A percentile compares a stretch with the other conserved stretches of the same genome.
These are phyloP conservation scores for Saturnia pavonia DNA, from an alignment of 2,888 invertebrate species.

Conservation along the genomic window DNA sequence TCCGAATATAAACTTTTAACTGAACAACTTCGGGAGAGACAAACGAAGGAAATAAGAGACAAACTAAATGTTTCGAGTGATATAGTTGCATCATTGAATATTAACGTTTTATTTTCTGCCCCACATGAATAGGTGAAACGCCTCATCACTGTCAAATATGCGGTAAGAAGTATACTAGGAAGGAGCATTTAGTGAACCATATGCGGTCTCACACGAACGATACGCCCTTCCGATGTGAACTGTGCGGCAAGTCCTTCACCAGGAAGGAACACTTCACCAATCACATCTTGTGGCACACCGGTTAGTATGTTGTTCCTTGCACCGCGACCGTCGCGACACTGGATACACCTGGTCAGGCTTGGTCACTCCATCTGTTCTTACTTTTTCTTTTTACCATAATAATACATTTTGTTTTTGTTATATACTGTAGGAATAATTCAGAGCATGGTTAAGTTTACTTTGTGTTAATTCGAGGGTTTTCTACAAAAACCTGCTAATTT, in stretches of 20 bases:
- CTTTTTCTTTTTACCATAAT: neutral
- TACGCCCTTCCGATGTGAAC: constrained; percentile 92
- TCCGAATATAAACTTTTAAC: constrained; percentile 1
- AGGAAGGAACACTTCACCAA: constrained; percentile 95
- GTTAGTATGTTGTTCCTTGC: constrained; percentile 70
- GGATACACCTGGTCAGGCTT: constrained; percentile 63
- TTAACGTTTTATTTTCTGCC: constrained; percentile 76
- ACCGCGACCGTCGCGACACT: no score
- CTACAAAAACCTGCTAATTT: neutral
- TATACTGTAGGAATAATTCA: neutral
- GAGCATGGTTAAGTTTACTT: neutral
- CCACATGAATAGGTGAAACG: constrained; percentile 86
- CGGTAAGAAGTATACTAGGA: constrained; percentile 93
- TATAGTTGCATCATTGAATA: constrained; percentile 81
- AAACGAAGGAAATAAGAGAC: constrained; percentile 30
- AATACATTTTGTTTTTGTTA: neutral
- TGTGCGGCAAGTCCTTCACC: constrained; percentile 94
- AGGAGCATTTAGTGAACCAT: constrained; percentile 94
- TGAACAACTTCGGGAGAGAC: constrained; percentile 9
- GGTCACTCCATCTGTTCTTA: constrained; percentile 34
- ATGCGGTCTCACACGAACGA: constrained; percentile 94
- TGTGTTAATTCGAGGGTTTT: neutral
- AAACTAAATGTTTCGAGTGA: constrained; percentile 56
- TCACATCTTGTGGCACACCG: constrained; percentile 94
- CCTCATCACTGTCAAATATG: constrained; percentile 94